phyloP scores from a whole-genome alignment of 2,797 vertebrate genomes.

The Notolabrus celidotus region DNA sequence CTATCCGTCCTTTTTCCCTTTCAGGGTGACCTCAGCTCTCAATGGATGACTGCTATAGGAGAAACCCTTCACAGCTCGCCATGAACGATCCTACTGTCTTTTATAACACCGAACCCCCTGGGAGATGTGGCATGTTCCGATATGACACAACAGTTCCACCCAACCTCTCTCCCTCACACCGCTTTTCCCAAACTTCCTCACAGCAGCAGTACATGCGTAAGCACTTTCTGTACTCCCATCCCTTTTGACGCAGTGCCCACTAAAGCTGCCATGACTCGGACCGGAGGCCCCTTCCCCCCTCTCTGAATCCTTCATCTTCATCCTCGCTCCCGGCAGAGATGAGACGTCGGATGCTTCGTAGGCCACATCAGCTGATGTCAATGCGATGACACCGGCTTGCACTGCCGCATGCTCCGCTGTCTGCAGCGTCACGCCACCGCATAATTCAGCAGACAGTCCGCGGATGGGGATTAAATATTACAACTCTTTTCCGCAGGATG shows the following conservation, averaged over 20 bases:
- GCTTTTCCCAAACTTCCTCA: conserved; percentile 42
- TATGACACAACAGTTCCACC: conserved; percentile 15
- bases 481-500: conserved; percentile 50
- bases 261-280: conserved; percentile 27
- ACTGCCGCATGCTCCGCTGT: conserved; percentile 12
- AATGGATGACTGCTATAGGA: conserved; percentile 20
- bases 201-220: conserved; percentile 58
- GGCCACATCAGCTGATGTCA: conserved; percentile 34
- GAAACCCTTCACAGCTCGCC: conserved; percentile 45
- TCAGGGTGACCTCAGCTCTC: conserved; percentile 59
- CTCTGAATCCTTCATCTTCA: neutral
- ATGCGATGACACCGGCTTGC: conserved; percentile 32
- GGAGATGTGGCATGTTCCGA: conserved; percentile 16
- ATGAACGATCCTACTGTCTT: conserved; percentile 8
- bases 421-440: conserved; percentile 57
- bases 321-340: conserved; percentile 12
- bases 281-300: neutral
- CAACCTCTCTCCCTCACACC: neutral
- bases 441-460: conserved; percentile 15
- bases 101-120: neutral
- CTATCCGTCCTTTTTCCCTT: neutral
- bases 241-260: conserved; percentile 81
- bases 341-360: conserved; percentile 28
- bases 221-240: conserved; percentile 57
- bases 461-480: conserved; percentile 51